Evolutionary conservation across 2,797 vertebrate genomes (phyloP), one percentile per base, ranked within the genome.

Genomic region (Gallinago solitaria): DNA sequence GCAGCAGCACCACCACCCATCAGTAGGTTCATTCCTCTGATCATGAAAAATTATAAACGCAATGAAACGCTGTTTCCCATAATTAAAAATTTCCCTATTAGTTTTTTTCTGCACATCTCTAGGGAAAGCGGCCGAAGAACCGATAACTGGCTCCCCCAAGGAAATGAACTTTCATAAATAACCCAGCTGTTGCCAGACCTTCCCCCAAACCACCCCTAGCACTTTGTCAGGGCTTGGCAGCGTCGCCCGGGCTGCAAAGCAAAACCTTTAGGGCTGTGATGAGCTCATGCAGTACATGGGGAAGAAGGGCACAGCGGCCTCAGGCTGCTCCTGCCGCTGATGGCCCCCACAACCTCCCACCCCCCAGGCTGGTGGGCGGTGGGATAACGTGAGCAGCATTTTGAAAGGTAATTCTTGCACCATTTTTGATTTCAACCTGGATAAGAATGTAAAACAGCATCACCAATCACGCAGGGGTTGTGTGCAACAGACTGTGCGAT

Each of bases 401-500:
- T 57, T 39, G 37, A 77, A 53, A 75, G 54, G n/a, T n/a, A 35
- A 35, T 73, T 84, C 37, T 77, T 82, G 47, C 9, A 1, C 39
- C 56, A 70, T 35, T 47, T 24, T 77, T 0, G 0, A 83, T 88
- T 77, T 89, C 12, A 30, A 9, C 41, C 11, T 30, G 30, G 76
- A 25, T 60, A 74, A 48, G 47, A 56, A 47, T 1, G 12, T 57
- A 47, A 80, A 60, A 5, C 41, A 37, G 28, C 59, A 8, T 27
- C 83, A 74, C 24, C 41, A 28, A 2, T 39, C 37, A n/a, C 0
- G 0, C 3, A 8, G 57, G 39, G 65, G 25, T 41, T 70, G 23
- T 0, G 2, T 10, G 13, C 51, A 69, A 43, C 27, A 57, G 59
- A 54, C 27, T 11, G 9, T 19, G 24, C 0, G 0, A 71, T 53